Evolutionary conservation across 2,113 vertebrate species (phyloP).

Genomic region (Ameiurus melas): DNA sequence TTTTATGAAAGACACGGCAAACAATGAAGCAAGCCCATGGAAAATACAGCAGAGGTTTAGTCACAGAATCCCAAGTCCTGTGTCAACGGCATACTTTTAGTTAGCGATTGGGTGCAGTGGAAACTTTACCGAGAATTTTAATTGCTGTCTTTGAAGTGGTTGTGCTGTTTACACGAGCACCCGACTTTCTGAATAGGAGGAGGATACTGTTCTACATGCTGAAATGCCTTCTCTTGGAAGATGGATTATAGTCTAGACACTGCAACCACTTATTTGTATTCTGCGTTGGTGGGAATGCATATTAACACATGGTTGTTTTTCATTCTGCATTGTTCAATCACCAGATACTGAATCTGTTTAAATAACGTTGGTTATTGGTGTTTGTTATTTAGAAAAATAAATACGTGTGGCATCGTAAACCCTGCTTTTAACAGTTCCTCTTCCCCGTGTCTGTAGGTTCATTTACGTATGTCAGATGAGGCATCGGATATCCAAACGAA

Average conservation of each 20-base stretch:
- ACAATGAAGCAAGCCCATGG: constrained; percentile 26
- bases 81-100: not conserved
- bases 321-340: constrained; percentile 47
- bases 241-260: constrained; percentile 49
- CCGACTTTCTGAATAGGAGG: constrained; percentile 43
- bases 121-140: constrained; percentile 25
- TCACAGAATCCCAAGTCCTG: constrained; percentile 31
- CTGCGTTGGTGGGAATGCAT: not conserved
- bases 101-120: constrained; percentile 42
- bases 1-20: not conserved
- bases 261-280: constrained; percentile 16
- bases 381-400: constrained; percentile 7
- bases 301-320: constrained; percentile 25
- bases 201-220: constrained; percentile 27
- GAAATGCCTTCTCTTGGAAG: constrained; percentile 49
- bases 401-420: not conserved
- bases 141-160: constrained; percentile 43
- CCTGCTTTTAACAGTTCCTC: constrained; percentile 39
- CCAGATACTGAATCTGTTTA: constrained; percentile 32
- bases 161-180: constrained; percentile 40
- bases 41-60: constrained; percentile 56
- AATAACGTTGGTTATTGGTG: constrained; percentile 45
- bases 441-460: constrained; percentile 65
- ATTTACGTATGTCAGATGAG: constrained; percentile 55
- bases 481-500: constrained; percentile 32